These are phyloP conservation scores for Tylochromis polylepis DNA, from an alignment of 2,113 vertebrate genomes.

Conservation along the genomic window DNA sequence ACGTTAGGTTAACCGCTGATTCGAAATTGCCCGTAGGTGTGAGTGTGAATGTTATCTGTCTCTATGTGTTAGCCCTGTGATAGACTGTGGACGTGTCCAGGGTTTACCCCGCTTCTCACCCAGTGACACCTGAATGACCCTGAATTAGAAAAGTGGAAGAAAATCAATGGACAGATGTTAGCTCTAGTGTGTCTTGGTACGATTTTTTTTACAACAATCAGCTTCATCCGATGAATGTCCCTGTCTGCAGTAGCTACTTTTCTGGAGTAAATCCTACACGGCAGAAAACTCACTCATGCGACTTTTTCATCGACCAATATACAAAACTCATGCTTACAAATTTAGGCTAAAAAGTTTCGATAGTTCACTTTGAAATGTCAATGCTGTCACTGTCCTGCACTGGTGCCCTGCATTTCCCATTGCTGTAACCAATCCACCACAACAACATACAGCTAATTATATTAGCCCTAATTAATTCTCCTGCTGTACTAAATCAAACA, in stretches of 20 bases:
- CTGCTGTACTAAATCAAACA: neutral
- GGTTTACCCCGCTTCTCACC: neutral
- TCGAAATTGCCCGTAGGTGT: neutral
- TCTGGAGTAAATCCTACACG: neutral
- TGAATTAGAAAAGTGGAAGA: neutral
- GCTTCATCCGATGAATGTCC: rapidly evolving
- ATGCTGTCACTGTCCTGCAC: neutral
- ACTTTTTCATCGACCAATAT: neutral
- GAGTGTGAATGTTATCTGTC: neutral
- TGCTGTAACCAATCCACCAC: neutral
- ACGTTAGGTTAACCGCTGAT: neutral
- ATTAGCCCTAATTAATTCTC: neutral
- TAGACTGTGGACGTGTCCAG: neutral
- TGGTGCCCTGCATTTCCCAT: neutral
- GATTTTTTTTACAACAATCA: neutral
- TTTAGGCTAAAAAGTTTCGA: neutral
- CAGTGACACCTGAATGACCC: neutral
- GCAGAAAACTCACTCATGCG: neutral
- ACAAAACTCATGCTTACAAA: neutral
- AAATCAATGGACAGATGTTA: neutral
- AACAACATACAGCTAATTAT: neutral
- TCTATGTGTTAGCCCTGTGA: neutral
- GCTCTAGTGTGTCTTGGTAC: rapidly evolving
- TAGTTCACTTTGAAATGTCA: neutral
- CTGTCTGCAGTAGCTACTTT: neutral